phyloP scores from a whole-genome alignment of 2,797 vertebrate species.

The Moxostoma hubbsi region DNA sequence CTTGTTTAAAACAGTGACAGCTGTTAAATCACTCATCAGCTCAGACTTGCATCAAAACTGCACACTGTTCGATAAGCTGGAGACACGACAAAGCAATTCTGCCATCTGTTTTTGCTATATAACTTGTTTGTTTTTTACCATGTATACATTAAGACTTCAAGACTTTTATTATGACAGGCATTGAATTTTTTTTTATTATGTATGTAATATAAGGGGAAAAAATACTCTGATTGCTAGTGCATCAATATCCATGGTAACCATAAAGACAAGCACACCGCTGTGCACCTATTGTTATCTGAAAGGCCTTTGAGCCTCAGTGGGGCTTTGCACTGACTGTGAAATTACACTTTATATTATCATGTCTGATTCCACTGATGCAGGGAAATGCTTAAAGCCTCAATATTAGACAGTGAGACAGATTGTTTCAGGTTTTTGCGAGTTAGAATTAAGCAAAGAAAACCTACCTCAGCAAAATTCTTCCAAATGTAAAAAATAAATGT shows the following conservation, averaged over 20 bases:
- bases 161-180: no score
- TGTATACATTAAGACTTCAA: background rate
- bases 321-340: background rate
- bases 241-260: constrained; percentile 13
- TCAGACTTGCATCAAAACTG: background rate
- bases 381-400: background rate
- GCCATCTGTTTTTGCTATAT: background rate
- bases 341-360: constrained; percentile 4
- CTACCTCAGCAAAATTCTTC: background rate
- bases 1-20: constrained; percentile 27
- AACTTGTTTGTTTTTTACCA: background rate
- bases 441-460: background rate
- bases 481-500: background rate
- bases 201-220: background rate
- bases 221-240: constrained; percentile 6
- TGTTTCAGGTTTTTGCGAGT: background rate
- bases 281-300: background rate
- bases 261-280: background rate
- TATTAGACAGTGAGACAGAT: background rate
- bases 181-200: no score
- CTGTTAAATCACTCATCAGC: background rate
- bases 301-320: background rate
- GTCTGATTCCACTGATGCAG: background rate
- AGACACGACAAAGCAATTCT: background rate
- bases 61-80: background rate